Evolutionary conservation across 2,888 invertebrate genomes (phyloP).

Genomic region (Pinctada fucata): DNA sequence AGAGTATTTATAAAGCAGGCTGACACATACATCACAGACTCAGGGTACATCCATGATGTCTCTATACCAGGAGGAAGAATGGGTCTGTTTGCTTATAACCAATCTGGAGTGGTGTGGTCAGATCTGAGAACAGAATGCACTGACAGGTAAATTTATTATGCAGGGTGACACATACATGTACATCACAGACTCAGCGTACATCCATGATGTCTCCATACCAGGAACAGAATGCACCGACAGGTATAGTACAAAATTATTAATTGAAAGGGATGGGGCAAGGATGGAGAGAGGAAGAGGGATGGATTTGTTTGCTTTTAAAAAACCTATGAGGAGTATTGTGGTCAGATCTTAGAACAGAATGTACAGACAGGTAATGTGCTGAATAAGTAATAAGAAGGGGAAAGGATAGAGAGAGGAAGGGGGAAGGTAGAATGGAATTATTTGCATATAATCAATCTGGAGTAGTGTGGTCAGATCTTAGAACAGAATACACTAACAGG

Average conservation of each 20-base stretch:
- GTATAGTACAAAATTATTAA: slow-evolving; percentile 10
- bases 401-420: no score
- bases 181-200: slow-evolving; percentile 59
- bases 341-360: slow-evolving; percentile 59
- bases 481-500: slow-evolving; percentile 52
- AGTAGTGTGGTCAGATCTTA: slow-evolving; percentile 62
- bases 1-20: slow-evolving; percentile 56
- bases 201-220: slow-evolving; percentile 62
- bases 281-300: no score
- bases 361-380: slow-evolving; percentile 45
- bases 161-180: slow-evolving; percentile 48
- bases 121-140: slow-evolving; percentile 58
- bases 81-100: slow-evolving; percentile 63
- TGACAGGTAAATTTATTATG: slow-evolving; percentile 48
- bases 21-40: slow-evolving; percentile 54
- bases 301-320: slow-evolving; percentile 66
- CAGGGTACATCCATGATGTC: slow-evolving; percentile 63
- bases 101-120: slow-evolving; percentile 61
- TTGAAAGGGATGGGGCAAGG: background rate
- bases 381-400: no score
- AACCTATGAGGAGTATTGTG: slow-evolving; percentile 58
- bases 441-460: slow-evolving; percentile 60
- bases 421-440: slow-evolving; percentile 67
- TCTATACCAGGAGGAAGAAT: slow-evolving; percentile 65
- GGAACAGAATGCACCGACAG: slow-evolving; percentile 55